Conservation (phyloP, 2,113 vertebrate species). For the Pseudonaja textilis region DNA sequence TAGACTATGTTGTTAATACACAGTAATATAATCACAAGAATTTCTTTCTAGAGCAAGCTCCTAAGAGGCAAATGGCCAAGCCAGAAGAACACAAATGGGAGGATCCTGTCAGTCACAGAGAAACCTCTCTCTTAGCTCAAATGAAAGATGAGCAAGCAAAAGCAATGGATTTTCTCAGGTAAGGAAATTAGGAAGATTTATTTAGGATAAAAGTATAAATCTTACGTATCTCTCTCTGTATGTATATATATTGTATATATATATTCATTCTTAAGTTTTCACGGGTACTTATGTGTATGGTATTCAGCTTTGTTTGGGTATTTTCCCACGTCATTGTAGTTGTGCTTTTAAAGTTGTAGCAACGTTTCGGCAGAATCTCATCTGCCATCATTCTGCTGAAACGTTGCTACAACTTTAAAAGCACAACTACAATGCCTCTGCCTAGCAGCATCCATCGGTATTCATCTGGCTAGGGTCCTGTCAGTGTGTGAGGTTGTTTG, state of each 20-base stretch:
- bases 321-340: too few species aligned
- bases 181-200: not conserved
- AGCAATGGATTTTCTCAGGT: constrained; percentile 58
- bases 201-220: not conserved
- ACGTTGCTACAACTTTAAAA: too few species aligned
- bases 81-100: constrained; percentile 27
- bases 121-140: constrained; percentile 30
- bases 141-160: constrained; percentile 56
- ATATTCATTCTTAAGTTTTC: too few species aligned
- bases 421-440: too few species aligned
- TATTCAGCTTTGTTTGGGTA: too few species aligned
- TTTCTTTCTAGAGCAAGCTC: constrained; percentile 26
- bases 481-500: too few species aligned
- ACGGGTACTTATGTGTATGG: too few species aligned
- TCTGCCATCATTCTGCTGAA: too few species aligned
- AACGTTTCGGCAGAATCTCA: too few species aligned
- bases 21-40: not conserved
- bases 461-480: too few species aligned
- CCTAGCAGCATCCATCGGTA: too few species aligned
- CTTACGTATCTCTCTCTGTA: not conserved
- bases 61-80: constrained; percentile 16
- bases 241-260: not conserved
- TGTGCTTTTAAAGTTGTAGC: too few species aligned
- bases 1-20: not conserved
- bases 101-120: fast-evolving